Conservation (phyloP, 64 coral and sea anemone species). For the Pachyseris speciosa region DNA sequence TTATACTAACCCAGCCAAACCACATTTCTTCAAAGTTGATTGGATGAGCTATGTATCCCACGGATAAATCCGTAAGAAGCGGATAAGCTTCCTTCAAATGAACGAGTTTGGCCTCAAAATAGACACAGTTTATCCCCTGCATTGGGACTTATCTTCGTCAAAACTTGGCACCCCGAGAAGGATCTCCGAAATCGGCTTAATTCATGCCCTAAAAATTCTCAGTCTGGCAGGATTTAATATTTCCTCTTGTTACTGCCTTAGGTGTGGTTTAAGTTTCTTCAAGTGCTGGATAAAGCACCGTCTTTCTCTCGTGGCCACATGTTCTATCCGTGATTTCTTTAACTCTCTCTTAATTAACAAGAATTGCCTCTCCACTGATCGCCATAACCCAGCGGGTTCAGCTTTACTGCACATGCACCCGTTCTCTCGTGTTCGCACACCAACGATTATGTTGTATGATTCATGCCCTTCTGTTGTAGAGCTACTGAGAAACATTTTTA, state of each 20-base stretch:
- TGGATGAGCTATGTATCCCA: background rate
- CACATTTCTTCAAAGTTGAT: background rate
- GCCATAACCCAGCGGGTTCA: no score
- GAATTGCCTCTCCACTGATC: no score
- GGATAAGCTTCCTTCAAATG: background rate
- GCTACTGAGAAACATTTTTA: no score
- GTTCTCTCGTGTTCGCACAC: no score
- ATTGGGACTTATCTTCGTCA: background rate
- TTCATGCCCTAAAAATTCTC: background rate
- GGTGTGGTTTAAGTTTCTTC: background rate
- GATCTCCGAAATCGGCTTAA: background rate
- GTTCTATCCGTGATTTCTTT: background rate
- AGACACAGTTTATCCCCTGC: constrained; percentile 2
- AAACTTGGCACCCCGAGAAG: no score
- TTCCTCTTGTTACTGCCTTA: background rate
- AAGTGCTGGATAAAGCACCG: background rate
- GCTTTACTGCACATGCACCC: no score
- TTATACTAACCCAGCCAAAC: background rate
- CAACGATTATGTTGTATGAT: no score
- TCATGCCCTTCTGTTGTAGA: no score
- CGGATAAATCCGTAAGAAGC: background rate
- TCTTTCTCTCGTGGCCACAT: background rate
- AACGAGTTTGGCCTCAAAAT: background rate
- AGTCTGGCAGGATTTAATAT: background rate
- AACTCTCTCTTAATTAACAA: background rate